Evolutionary conservation across 92 coral and sea anemone genomes (phyloP), one percentile per base, ranked within the genome.

Genomic region (Porites cylindrica): DNA sequence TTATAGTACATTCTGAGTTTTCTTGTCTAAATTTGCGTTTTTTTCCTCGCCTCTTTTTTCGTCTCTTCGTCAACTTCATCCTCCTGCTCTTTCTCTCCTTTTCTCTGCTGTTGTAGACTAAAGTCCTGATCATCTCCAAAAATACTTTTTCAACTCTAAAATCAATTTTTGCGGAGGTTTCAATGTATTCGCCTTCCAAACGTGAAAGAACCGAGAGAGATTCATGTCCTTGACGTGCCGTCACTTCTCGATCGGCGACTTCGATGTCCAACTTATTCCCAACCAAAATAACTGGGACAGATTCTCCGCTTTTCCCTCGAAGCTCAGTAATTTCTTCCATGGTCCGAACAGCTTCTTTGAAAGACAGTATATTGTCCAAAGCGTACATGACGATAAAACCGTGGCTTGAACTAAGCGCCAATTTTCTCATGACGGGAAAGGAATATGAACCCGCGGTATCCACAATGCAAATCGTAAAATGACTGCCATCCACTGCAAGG

Each of bases 391-490:
- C 96, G 16, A 93, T 85, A 21, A 91, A 95, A 11, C 92, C 98
- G 11, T 95, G 93, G 78, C 98, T 90, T 24, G 78, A 74, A 20
- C 87, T 81, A 14, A 95, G 81, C 4, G 98, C 96, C 14, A 95
- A 80, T 26, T 72, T 81, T 38, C 94, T 84, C 98, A 95, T 95
- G 21, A 88, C 98, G 7, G 98, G 98, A 51, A 95, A 95, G 4
- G 89, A 29, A 29, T 95, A 88, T 10, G 94, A 93, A 29, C 94
- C 98, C 2, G 96, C 93, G 2, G 98, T 95, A 60, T 95, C 98
- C 59, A 91, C 92, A 29, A 95, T 82, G 61, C 98, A 91, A 47
- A 94, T 59, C 8, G 91, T 84, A 12, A 75, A 75, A 38, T 76
- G 79, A 6, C 72, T 62, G 10, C 96, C 96, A 18, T 95, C 93